These are phyloP conservation scores for Bedellia somnulentella DNA, from an alignment of 2,888 invertebrate species.

Conservation along the genomic window DNA sequence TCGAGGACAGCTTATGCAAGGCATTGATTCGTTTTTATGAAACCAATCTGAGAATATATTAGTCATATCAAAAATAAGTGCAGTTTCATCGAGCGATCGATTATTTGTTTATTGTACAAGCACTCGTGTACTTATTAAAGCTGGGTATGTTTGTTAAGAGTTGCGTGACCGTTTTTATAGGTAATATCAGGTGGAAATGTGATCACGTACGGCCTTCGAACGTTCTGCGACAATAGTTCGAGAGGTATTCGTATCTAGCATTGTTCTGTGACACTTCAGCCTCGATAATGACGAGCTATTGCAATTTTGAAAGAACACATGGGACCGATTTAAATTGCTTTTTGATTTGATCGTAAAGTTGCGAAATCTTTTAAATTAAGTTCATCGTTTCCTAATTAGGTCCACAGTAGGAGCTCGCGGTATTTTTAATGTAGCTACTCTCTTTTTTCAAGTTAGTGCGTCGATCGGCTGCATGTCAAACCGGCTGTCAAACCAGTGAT, in stretches of 20 bases:
- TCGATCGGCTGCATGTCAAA: conserved; percentile 17
- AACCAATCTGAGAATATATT: conserved; percentile 11
- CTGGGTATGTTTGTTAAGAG: conserved; percentile 27
- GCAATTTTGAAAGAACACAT: conserved; percentile 49
- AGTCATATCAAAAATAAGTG: conserved; percentile 8
- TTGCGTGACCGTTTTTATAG: conserved; percentile 34
- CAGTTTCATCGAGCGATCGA: no score
- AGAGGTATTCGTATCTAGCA: conserved; percentile 15
- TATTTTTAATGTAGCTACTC: conserved; percentile 4
- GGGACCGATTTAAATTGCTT: conserved; percentile 36
- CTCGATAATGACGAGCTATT: conserved; percentile 57
- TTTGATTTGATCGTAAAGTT: conserved; percentile 36
- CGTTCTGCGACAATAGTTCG: conserved; percentile 17
- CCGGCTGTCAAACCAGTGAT: conserved; percentile 20
- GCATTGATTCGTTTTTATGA: no score
- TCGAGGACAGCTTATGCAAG: conserved; percentile 6
- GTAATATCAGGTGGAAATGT: conserved; percentile 42
- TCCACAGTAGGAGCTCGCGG: conserved; percentile 10
- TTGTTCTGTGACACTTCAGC: conserved; percentile 60
- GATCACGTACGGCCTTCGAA: conserved; percentile 21
- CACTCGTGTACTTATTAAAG: no score
- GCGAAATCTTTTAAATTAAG: no score
- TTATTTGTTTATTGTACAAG: no score
- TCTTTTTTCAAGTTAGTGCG: conserved; percentile 3
- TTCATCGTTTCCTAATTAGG: no score